Evolutionary conservation across 2,797 vertebrate genomes (phyloP).

Genomic region (Mus caroli): DNA sequence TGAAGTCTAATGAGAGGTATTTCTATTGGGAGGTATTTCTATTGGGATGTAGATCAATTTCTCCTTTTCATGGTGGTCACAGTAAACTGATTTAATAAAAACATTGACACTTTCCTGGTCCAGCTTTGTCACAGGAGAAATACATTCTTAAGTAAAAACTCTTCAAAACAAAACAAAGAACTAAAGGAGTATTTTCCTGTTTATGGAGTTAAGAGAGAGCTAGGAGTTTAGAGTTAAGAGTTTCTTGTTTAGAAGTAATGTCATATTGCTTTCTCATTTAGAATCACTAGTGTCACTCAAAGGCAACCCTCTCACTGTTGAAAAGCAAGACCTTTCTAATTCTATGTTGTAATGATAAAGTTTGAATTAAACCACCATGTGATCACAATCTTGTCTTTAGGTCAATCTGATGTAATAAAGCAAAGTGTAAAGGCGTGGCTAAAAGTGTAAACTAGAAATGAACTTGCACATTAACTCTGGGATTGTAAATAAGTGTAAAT

Average conservation of each 20-base stretch:
- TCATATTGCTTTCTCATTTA: conserved; percentile 44
- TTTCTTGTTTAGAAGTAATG: background rate
- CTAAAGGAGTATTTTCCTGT: background rate
- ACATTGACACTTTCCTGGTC: background rate
- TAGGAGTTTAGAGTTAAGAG: background rate
- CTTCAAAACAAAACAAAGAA: background rate
- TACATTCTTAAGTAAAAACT: background rate
- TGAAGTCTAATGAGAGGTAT: background rate
- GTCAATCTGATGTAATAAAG: background rate
- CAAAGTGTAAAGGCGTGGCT: background rate
- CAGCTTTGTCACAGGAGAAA: background rate
- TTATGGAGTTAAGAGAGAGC: conserved; percentile 42
- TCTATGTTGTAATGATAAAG: conserved; percentile 21
- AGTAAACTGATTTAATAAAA: conserved; percentile 30
- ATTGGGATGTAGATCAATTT: background rate
- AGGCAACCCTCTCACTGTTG: conserved; percentile 47
- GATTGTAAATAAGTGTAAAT: conserved; percentile 54
- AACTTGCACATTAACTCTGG: background rate
- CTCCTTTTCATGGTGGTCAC: background rate
- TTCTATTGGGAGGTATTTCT: background rate
- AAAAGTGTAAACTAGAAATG: conserved; percentile 12
- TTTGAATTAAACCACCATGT: background rate
- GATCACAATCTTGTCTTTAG: conserved; percentile 8
- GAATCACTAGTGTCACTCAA: conserved; percentile 63
- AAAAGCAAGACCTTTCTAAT: conserved; percentile 65